Percentiles rank a stretch among this genome's conserved stretches.
These are phyloP conservation scores for Heliconius congener DNA, from an alignment of 1,140 invertebrate species.

Conservation along the genomic window DNA sequence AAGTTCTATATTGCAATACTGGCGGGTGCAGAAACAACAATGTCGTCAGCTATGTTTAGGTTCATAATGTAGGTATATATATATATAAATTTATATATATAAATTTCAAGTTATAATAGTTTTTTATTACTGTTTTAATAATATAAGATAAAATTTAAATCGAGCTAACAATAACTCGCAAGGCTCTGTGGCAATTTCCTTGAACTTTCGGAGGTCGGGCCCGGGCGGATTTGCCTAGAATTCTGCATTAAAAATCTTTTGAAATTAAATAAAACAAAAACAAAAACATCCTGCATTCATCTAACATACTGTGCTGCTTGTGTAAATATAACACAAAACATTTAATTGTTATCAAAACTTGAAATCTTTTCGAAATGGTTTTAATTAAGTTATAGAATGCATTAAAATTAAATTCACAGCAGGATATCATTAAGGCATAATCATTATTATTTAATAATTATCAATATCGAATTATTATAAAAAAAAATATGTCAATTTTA, in stretches of 20 bases:
- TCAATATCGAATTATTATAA: background rate
- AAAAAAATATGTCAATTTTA: background rate
- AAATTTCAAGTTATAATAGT: background rate
- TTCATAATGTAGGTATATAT: background rate
- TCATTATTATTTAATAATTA: background rate
- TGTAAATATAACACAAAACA: background rate
- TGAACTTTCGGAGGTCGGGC: background rate
- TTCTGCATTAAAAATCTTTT: background rate
- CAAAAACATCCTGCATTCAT: background rate
- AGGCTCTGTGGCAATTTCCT: background rate
- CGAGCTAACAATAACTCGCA: background rate
- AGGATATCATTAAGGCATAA: background rate
- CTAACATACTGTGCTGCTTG: background rate
- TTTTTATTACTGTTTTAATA: background rate
- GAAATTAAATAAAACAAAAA: background rate
- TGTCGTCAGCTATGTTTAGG: background rate
- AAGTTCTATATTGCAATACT: background rate
- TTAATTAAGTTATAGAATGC: constrained; percentile 5
- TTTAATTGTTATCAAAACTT: background rate
- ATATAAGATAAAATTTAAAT: background rate
- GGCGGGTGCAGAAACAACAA: background rate
- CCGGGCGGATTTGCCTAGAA: background rate
- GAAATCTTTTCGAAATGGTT: background rate
- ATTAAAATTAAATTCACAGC: constrained; percentile 9
- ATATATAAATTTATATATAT: too few species aligned